These are phyloP conservation scores for Plotosus lineatus DNA, from an alignment of 2,113 vertebrate species.

Conservation along the genomic window DNA sequence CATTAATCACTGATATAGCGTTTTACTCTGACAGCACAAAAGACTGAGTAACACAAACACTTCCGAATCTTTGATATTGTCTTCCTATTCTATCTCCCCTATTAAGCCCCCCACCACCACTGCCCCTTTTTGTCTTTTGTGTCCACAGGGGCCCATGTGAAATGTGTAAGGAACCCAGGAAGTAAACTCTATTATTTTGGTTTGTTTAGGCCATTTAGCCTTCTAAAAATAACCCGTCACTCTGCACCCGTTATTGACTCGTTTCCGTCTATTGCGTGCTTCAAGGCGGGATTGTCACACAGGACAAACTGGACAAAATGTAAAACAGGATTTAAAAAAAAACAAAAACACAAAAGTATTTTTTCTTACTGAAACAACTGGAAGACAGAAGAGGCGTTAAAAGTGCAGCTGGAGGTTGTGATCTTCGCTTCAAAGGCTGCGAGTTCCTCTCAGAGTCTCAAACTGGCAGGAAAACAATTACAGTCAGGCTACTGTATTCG, in stretches of 20 bases:
- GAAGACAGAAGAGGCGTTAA: constrained; percentile 32
- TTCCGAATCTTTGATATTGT: constrained; percentile 37
- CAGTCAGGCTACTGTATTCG: constrained; percentile 36
- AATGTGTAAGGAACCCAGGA: constrained; percentile 43
- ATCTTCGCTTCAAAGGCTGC: constrained; percentile 47
- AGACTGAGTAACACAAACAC: constrained; percentile 29
- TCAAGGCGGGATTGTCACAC: constrained; percentile 37
- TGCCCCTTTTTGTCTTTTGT: constrained; percentile 39
- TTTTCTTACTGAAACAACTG: constrained; percentile 34
- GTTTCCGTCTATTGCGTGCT: constrained; percentile 57
- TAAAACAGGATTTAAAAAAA: constrained; percentile 54
- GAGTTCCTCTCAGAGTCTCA: constrained; percentile 11
- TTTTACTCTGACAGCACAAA: constrained; percentile 32
- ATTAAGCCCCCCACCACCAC: background rate
- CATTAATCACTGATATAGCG: background rate
- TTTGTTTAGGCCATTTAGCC: constrained; percentile 50
- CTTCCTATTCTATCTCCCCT: background rate
- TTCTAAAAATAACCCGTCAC: constrained; percentile 52
- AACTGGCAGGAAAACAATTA: constrained; percentile 38
- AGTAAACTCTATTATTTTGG: constrained; percentile 47
- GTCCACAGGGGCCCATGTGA: constrained; percentile 2
- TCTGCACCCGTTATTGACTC: constrained; percentile 53
- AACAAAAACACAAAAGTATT: constrained; percentile 38
- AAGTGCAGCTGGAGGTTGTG: constrained; percentile 22
- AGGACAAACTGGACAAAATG: constrained; percentile 19